Evolutionary conservation across 2,113 vertebrate species (phyloP).

Genomic region (Cephalopterus ornatus): DNA sequence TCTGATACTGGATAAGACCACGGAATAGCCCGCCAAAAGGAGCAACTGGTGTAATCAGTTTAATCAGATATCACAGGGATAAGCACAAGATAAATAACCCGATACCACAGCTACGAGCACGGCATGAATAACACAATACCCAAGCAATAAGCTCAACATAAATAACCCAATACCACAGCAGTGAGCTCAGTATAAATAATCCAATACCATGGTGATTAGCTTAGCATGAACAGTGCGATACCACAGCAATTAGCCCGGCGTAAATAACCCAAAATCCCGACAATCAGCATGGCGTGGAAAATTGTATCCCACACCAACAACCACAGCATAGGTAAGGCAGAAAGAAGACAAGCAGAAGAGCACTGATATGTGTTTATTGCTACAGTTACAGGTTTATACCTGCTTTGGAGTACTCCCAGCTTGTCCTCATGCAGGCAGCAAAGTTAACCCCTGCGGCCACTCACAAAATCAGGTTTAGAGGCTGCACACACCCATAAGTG

Average conservation of each 20-base stretch:
- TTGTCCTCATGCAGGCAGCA: neutral
- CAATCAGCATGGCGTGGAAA: slow-evolving; percentile 49
- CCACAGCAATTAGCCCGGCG: slow-evolving; percentile 53
- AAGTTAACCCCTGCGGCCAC: neutral
- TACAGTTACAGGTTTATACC: neutral
- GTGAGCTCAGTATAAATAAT: slow-evolving; percentile 60
- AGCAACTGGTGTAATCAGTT: slow-evolving; percentile 36
- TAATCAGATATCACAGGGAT: slow-evolving; percentile 48
- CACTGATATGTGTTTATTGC: neutral
- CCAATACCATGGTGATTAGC: slow-evolving; percentile 61
- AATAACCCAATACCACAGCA: slow-evolving; percentile 24
- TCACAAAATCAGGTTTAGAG: neutral
- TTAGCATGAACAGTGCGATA: slow-evolving; percentile 17
- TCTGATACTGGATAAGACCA: neutral
- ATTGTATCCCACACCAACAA: neutral
- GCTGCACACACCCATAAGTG: too few relatives aligned
- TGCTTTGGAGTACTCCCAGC: neutral
- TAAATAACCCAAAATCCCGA: slow-evolving; percentile 44
- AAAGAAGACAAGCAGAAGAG: neutral
- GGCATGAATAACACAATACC: slow-evolving; percentile 39
- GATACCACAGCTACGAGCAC: neutral
- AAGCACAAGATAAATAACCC: slow-evolving; percentile 46
- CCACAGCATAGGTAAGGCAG: neutral
- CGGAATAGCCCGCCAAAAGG: neutral
- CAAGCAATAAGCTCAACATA: slow-evolving; percentile 35